A percentile compares a stretch with the other conserved stretches of the same genome.
Conservation (phyloP, 2,888 invertebrate genomes). For the Drosophila borealis region DNA sequence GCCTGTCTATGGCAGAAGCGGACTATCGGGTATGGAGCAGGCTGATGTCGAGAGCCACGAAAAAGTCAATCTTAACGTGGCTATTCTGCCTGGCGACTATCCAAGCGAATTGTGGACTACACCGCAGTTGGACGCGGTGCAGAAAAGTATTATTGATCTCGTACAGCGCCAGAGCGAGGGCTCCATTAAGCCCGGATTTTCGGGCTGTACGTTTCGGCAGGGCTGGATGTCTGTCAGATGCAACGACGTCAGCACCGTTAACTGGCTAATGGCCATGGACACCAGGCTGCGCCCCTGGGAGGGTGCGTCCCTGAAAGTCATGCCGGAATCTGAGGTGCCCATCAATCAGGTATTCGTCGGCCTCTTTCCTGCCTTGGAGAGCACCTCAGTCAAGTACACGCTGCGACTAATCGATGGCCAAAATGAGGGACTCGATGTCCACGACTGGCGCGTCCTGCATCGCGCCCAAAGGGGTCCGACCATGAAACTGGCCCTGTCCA, state of each 20-base stretch:
- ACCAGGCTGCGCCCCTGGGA: slow-evolving; percentile 42
- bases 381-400: slow-evolving; percentile 26
- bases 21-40: not conserved
- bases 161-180: slow-evolving; percentile 9
- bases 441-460: slow-evolving; percentile 28
- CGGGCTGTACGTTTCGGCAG: slow-evolving; percentile 19
- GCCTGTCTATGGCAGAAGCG: not conserved
- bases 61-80: slow-evolving; percentile 11
- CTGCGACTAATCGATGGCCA: slow-evolving; percentile 23
- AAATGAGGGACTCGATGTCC: slow-evolving; percentile 20
- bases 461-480: slow-evolving; percentile 18
- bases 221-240: slow-evolving; percentile 35
- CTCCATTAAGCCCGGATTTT: slow-evolving; percentile 16
- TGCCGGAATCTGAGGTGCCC: slow-evolving; percentile 29
- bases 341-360: slow-evolving; percentile 27
- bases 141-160: slow-evolving; percentile 34
- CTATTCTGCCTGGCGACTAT: slow-evolving; percentile 35
- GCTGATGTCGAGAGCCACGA: not conserved
- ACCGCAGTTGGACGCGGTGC: slow-evolving; percentile 28
- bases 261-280: slow-evolving; percentile 34
- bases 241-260: slow-evolving; percentile 17
- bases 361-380: slow-evolving; percentile 23
- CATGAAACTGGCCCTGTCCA: slow-evolving; percentile 33
- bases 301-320: slow-evolving; percentile 29
- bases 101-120: slow-evolving; percentile 34